Base-by-base conservation (phyloP, 2,113 vertebrate species). In the Dromaius novaehollandiae region DNA sequence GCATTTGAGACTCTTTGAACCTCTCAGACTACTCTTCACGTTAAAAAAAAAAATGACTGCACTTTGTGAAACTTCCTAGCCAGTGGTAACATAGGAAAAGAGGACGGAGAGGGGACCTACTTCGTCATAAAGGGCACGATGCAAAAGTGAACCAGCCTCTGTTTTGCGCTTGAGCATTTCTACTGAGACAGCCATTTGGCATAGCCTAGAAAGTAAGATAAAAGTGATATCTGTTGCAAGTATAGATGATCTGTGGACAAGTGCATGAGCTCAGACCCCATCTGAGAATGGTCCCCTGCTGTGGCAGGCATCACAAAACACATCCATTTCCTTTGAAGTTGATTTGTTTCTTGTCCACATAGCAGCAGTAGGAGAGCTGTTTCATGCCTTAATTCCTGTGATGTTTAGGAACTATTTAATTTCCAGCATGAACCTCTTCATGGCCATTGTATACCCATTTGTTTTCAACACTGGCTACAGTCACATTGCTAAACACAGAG, bases 21-120 rank as follows among this genome's bases (percentile, higher is more conserved):
- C 78, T 91, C 87, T 95, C 93, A 91, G 63, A 63, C 53, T 88
- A 61, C 75, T 93, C 85, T 94, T 93, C 93, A 91, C 8, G 34
- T 73, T 15, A 53, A 79, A 18, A 51, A 30, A n/a, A 64, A 6
- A 2, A 38, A 38, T 38, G 1, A 4, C 48, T 50, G 13, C 9
- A 80, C 16, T 91, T 69, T 60, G 71, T 94, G 77, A 80, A 80
- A 70, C 44, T 90, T 96, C 11, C 20, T 83, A 88, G 46, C 18
- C 81, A 90, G 58, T 55, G 16, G 26, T 60, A 90, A 30, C 20
- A 58, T 4, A 83, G 34, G 79, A 77, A 80, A 95, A 61, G 9
- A 83, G 14, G 12, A 74, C 53, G 71, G 40, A 74, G 88, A 95
- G 50, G 24, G 50, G 34, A 66, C 13, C 44, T 55, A 22, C 71